phyloP scores from a whole-genome alignment of 2,113 vertebrate genomes.

The Gambusia affinis region DNA sequence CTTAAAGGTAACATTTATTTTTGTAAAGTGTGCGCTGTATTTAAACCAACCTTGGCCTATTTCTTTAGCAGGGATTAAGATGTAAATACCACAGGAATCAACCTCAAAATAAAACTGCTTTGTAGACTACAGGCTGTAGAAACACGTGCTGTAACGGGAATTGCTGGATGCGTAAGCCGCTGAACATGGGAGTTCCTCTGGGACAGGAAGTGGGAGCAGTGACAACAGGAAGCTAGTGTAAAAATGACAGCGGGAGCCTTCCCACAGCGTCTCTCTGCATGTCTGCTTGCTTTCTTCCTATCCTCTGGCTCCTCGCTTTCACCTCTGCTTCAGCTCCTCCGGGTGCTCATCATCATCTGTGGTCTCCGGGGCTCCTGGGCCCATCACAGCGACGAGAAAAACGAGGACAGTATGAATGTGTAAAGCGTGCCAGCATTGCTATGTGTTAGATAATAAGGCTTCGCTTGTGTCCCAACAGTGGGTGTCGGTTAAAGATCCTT shows the following conservation, averaged over 20 bases:
- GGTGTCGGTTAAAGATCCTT: background rate
- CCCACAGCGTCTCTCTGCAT: constrained; percentile 48
- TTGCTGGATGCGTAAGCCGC: constrained; percentile 27
- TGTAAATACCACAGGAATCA: background rate
- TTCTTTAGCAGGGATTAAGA: constrained; percentile 7
- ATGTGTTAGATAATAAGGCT: background rate
- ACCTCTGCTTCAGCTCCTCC: constrained; percentile 31
- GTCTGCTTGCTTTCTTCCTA: constrained; percentile 24
- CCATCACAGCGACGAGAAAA: constrained; percentile 22
- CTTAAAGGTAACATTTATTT: background rate
- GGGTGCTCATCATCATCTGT: constrained; percentile 11
- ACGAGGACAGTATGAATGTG: constrained; percentile 12
- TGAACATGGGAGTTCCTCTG: constrained; percentile 45
- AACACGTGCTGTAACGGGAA: constrained; percentile 34
- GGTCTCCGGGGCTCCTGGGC: constrained; percentile 25
- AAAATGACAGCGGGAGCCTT: constrained; percentile 58
- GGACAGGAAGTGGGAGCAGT: constrained; percentile 61
- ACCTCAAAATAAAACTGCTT: constrained; percentile 4
- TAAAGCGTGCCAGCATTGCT: background rate
- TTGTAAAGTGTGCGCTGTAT: background rate
- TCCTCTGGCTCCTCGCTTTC: constrained; percentile 37
- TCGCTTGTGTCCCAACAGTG: background rate
- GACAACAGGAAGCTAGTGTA: constrained; percentile 65
- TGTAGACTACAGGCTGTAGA: constrained; percentile 6
- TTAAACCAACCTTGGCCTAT: background rate